A percentile compares a stretch with the other conserved stretches of the same genome.
Evolutionary conservation across 2,113 vertebrate genomes (phyloP).

Genomic region (Indicator maculatus): DNA sequence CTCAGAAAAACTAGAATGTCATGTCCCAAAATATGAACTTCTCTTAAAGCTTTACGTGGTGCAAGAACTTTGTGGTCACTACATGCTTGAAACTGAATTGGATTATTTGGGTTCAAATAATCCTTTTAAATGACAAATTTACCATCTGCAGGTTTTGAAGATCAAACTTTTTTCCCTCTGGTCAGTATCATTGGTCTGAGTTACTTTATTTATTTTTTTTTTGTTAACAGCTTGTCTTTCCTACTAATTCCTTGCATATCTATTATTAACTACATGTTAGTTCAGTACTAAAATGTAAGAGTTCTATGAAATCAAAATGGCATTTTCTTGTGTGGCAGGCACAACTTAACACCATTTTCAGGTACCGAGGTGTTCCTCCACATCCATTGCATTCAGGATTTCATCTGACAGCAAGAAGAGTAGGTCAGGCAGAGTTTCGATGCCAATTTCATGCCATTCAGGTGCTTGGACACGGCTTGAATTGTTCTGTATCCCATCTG

Average conservation of each 20-base stretch:
- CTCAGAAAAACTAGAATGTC: slow-evolving; percentile 16
- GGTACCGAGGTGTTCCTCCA: not conserved
- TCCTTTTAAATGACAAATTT: not conserved
- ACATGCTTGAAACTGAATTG: not conserved
- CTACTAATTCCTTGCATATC: not conserved
- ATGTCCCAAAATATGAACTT: not conserved
- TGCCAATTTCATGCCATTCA: not conserved
- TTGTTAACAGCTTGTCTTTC: not conserved
- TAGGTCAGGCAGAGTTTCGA: not conserved
- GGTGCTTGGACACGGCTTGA: not conserved
- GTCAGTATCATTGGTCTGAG: not conserved
- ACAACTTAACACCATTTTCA: not conserved
- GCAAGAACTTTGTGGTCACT: not conserved
- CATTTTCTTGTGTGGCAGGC: not conserved
- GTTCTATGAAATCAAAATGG: not conserved
- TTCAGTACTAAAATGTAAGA: not conserved
- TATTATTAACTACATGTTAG: not conserved
- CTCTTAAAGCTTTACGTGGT: not conserved
- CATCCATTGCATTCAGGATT: not conserved
- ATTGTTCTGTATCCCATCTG: not conserved
- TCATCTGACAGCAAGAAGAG: not conserved
- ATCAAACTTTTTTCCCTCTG: not conserved
- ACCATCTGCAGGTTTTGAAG: not conserved
- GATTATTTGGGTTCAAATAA: not conserved
- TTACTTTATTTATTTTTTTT: not conserved